phyloP scores from a whole-genome alignment of 2,888 invertebrate genomes.

The Caenorhabditis sp. region DNA sequence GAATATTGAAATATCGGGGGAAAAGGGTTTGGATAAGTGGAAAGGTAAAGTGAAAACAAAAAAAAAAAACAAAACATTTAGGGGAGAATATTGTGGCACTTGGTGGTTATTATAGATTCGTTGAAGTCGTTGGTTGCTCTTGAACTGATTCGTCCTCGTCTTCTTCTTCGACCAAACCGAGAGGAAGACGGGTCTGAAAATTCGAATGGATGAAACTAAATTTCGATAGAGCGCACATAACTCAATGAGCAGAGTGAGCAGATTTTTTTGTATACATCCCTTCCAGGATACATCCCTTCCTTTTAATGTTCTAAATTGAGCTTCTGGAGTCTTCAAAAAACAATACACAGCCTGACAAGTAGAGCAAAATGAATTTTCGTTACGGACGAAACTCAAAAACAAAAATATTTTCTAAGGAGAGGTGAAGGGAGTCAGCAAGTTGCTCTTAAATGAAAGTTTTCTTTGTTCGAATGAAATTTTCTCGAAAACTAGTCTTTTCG shows the following conservation, averaged over 20 bases:
- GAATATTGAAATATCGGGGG: not conserved
- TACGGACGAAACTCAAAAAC: not conserved
- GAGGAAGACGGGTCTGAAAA: conserved; percentile 28
- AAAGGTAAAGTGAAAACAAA: conserved; percentile 13
- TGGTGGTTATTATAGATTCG: conserved; percentile 2
- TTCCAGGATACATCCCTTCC: no score
- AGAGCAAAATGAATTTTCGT: no score
- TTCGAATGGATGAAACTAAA: not conserved
- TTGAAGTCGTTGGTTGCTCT: conserved; percentile 4
- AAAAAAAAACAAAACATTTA: not conserved
- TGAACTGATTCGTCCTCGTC: conserved; percentile 22
- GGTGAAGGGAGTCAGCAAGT: not conserved
- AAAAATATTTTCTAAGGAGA: not conserved
- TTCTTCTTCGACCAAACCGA: conserved; percentile 32
- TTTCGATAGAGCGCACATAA: no score
- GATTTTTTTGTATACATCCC: no score
- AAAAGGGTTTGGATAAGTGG: conserved; percentile 9
- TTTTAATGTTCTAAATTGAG: no score
- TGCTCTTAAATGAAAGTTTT: no score
- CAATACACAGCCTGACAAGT: no score
- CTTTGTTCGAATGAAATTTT: no score
- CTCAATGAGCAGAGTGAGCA: no score
- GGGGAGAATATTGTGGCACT: conserved; percentile 18
- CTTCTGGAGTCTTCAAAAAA: no score
- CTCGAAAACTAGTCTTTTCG: no score